Conservation (phyloP, 2,888 invertebrate genomes). For the Brenthis ino region DNA sequence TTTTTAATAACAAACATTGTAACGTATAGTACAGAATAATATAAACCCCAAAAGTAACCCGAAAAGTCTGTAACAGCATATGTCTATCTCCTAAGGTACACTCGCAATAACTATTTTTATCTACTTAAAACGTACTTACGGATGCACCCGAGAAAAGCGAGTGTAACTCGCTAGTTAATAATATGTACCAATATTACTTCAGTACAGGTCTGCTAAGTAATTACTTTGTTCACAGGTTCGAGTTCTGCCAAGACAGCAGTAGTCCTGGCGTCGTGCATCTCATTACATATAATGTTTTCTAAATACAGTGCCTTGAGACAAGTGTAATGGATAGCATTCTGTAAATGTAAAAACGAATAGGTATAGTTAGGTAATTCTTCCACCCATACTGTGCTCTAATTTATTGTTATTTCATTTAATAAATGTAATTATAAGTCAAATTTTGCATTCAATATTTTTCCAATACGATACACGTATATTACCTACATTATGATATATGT, state of each 20-base stretch:
- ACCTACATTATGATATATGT: too few relatives aligned
- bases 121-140: too few relatives aligned
- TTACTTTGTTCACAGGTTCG: slow-evolving; percentile 59
- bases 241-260: slow-evolving; percentile 48
- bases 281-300: slow-evolving; percentile 64
- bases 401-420: neutral
- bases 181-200: neutral
- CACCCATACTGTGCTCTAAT: slow-evolving; percentile 32
- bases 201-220: neutral
- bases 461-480: too few relatives aligned
- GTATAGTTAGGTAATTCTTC: slow-evolving; percentile 48
- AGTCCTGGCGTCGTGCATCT: slow-evolving; percentile 50
- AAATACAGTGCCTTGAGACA: slow-evolving; percentile 78
- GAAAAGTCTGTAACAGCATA: too few relatives aligned
- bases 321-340: slow-evolving; percentile 51
- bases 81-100: too few relatives aligned
- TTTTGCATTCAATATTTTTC: too few relatives aligned
- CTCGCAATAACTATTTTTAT: too few relatives aligned
- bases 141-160: too few relatives aligned
- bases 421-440: neutral
- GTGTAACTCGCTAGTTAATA: too few relatives aligned
- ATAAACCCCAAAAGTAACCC: too few relatives aligned
- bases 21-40: too few relatives aligned
- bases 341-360: slow-evolving; percentile 47
- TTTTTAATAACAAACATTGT: too few relatives aligned